These are phyloP conservation scores for Lagodon rhomboides DNA, from an alignment of 2,797 vertebrate species.

Conservation along the genomic window DNA sequence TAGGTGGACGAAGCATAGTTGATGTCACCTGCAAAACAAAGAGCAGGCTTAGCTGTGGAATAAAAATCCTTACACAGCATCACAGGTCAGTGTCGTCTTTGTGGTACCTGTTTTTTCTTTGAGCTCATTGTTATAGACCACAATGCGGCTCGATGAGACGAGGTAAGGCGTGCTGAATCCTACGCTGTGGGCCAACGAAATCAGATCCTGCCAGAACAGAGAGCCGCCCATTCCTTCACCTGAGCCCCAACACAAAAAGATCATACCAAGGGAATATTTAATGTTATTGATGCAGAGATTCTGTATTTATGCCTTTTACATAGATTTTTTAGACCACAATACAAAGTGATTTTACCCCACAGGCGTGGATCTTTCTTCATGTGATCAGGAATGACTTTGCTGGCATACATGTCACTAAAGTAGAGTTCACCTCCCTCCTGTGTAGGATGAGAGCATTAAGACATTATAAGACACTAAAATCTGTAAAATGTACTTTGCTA, in stretches of 20 bases:
- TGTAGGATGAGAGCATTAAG: neutral
- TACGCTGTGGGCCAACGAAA: constrained; percentile 75
- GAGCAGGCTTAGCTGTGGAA: neutral
- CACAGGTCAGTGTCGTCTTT: neutral
- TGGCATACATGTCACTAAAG: constrained; percentile 87
- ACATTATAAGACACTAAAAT: too few species aligned
- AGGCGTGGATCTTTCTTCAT: constrained; percentile 82
- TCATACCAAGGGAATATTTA: neutral
- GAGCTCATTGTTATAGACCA: constrained; percentile 77
- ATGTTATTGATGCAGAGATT: neutral
- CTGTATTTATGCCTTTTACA: neutral
- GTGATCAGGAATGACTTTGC: constrained; percentile 78
- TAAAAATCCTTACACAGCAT: neutral
- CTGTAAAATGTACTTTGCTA: too few species aligned
- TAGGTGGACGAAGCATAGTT: constrained; percentile 84
- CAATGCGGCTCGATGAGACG: constrained; percentile 76
- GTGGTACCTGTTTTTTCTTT: constrained; percentile 80
- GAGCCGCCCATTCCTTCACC: constrained; percentile 85
- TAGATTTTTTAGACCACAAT: neutral
- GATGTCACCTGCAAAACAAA: constrained; percentile 74
- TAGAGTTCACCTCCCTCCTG: constrained; percentile 87
- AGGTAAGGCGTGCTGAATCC: constrained; percentile 84
- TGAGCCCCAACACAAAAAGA: constrained; percentile 35
- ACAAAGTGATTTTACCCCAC: constrained; percentile 77
- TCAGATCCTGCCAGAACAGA: constrained; percentile 83